Evolutionary conservation across 30 jellyfish, hydroid and myxozoan genomes (phyloP), one percentile per base, ranked within the genome.

Genomic region (Hydractinia symbiolongicarpus): DNA sequence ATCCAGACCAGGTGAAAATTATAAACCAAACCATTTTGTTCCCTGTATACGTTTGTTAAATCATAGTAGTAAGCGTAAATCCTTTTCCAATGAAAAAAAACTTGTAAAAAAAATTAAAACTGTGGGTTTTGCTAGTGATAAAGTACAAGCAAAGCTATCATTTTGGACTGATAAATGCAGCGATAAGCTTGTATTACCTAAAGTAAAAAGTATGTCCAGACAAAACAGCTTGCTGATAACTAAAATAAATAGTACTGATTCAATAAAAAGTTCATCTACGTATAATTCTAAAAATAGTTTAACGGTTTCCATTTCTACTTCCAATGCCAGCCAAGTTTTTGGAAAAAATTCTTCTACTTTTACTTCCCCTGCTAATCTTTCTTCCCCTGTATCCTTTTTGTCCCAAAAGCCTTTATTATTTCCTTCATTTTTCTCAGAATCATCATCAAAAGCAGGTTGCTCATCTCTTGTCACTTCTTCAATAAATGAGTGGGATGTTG

Each of bases 141-240:
- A 76, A 57, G 83, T 14, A 50, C 30, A 51, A 76, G 55, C 83
- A 76, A 76, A 44, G 10, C 30, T 55, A 20, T 76, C 70, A 10
- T 50, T 76, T 69, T 55, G 40, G 40, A 69, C 79, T 71, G 40
- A 16, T 69, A n/a, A 55, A 49, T 13, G 52, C 79, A n/a, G 40
- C 19, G 40, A 69, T n/a, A 55, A 15, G n/a, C 19, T 55, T 69
- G 60, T 69, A n/a, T 16, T n/a, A n/a, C 79, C 79, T 69, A 55
- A 49, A 30, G n/a, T 55, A 69, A 69, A 55, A 5, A 15, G 79
- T 69, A 69, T 49, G 5, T 69, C 60, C 40, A 30, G 2, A 30
- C 44, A 30, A 30, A 30, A 30, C 44, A 30, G 44, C 2, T 30
- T 30, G 44, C 44, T 2, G 44, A 9, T 76, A 15, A 21, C 40